phyloP scores from a whole-genome alignment of 2,113 vertebrate genomes.

The Pterocles burchelli region DNA sequence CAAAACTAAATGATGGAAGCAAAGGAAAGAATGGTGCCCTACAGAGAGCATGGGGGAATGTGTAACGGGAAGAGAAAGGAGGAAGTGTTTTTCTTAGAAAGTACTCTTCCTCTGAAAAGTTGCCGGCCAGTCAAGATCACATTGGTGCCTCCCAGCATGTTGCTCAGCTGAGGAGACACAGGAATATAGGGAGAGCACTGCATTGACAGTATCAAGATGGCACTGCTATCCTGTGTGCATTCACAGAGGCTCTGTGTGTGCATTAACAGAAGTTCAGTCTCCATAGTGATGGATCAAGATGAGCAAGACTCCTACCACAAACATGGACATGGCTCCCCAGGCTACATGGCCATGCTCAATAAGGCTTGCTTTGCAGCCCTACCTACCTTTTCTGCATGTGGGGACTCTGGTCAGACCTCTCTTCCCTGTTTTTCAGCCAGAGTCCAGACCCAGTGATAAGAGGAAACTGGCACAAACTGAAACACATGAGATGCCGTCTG shows the following conservation, averaged over 20 bases:
- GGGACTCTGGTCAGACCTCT: neutral
- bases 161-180: neutral
- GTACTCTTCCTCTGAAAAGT: neutral
- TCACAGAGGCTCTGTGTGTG: neutral
- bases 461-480: neutral
- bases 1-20: neutral
- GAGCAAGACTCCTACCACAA: neutral
- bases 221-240: neutral
- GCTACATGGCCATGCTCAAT: neutral
- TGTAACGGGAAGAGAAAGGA: neutral
- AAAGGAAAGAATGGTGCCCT: neutral
- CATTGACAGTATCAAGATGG: neutral
- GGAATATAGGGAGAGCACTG: neutral
- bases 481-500: neutral
- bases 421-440: neutral
- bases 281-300: neutral
- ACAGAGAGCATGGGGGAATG: neutral
- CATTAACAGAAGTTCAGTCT: neutral
- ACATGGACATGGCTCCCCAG: neutral
- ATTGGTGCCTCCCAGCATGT: neutral
- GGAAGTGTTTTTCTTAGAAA: neutral
- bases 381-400: neutral
- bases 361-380: neutral
- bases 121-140: neutral
- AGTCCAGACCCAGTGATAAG: rapidly evolving